A percentile compares a stretch with the other conserved stretches of the same genome.
These are phyloP conservation scores for Sphaeramia orbicularis DNA, from an alignment of 2,797 vertebrate species.

Conservation along the genomic window DNA sequence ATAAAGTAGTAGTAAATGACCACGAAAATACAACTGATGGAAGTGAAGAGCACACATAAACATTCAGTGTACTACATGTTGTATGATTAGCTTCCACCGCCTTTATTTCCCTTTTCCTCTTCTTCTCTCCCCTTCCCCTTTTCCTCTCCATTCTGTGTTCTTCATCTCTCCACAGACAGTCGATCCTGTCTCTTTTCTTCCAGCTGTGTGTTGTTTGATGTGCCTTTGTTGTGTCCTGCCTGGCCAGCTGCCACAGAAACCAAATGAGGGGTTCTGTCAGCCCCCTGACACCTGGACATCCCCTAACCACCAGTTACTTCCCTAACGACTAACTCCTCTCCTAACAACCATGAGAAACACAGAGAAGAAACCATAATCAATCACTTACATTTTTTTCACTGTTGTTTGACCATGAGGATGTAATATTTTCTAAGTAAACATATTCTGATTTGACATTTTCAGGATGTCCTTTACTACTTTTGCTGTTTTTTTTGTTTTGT, in stretches of 20 bases:
- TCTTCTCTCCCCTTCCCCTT: background rate
- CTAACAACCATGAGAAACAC: conserved; percentile 68
- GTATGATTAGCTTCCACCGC: background rate
- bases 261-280: conserved; percentile 79
- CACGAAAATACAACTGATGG: background rate
- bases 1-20: no score
- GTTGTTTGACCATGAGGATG: conserved; percentile 23
- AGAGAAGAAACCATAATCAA: conserved; percentile 58
- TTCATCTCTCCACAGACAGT: conserved; percentile 15
- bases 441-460: background rate
- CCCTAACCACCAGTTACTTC: conserved; percentile 76
- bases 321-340: conserved; percentile 57
- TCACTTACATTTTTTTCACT: conserved; percentile 55
- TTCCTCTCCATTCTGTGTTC: conserved; percentile 18
- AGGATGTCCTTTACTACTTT: background rate
- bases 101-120: background rate
- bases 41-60: conserved; percentile 12
- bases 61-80: no score
- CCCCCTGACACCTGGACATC: conserved; percentile 79
- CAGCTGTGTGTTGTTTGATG: conserved; percentile 75
- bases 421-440: conserved; percentile 8
- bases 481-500: no score
- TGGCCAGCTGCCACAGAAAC: conserved; percentile 70
- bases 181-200: conserved; percentile 35
- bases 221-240: conserved; percentile 54